A percentile compares a stretch with the other conserved stretches of the same genome.
Evolutionary conservation across 2,888 invertebrate species (phyloP).

Genomic region (Temnothorax unifasciatus): DNA sequence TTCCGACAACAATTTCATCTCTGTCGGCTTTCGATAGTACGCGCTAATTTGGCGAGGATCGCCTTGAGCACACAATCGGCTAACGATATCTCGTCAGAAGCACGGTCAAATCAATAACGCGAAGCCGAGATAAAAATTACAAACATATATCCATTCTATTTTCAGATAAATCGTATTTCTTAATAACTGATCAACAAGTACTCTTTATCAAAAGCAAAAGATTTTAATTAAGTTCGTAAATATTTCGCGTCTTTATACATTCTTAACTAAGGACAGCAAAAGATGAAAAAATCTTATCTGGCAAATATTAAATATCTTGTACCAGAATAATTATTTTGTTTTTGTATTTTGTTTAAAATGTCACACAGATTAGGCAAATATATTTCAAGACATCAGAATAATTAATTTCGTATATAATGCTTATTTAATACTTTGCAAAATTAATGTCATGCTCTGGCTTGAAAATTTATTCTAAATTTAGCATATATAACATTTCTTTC

Average conservation of each 20-base stretch:
- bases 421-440: background rate
- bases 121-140: background rate
- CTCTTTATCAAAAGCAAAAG: background rate
- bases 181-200: background rate
- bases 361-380: background rate
- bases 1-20: constrained; percentile 72
- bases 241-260: background rate
- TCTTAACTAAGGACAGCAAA: background rate
- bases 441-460: background rate
- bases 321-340: background rate
- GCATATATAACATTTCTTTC: background rate
- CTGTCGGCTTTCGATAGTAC: constrained; percentile 63
- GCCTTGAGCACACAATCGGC: constrained; percentile 39
- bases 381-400: background rate
- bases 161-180: background rate
- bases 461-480: background rate
- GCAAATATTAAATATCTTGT: background rate
- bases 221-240: background rate
- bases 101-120: constrained; percentile 24
- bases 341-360: background rate
- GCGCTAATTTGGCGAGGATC: constrained; percentile 52
- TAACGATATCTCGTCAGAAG: constrained; percentile 41
- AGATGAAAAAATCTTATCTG: background rate
- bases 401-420: background rate
- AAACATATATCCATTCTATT: background rate